These are phyloP conservation scores for Phylloscopus collybita DNA, from an alignment of 2,797 vertebrate genomes.

Conservation along the genomic window DNA sequence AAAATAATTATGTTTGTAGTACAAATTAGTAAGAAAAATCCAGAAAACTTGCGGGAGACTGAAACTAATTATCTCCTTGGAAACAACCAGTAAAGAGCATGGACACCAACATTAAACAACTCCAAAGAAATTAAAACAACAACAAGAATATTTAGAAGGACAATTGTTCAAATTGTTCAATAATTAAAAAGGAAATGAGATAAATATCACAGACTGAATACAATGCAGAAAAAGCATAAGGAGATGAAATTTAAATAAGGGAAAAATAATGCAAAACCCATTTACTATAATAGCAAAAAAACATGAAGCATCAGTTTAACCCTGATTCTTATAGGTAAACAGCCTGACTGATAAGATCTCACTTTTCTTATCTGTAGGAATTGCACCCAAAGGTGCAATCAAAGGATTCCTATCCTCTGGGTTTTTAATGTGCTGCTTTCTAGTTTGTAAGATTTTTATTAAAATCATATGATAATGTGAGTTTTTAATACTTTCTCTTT, in stretches of 20 bases:
- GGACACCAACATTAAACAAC: neutral
- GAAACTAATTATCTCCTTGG: slow-evolving; percentile 36
- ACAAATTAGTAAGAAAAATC: slow-evolving; percentile 7
- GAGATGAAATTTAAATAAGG: neutral
- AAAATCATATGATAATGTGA: neutral
- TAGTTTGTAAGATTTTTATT: neutral
- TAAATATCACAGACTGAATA: neutral
- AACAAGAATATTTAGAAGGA: neutral
- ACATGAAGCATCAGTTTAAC: neutral
- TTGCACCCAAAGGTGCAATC: neutral
- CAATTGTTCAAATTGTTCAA: neutral
- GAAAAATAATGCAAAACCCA: neutral
- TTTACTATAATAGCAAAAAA: neutral
- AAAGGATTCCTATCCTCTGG: neutral
- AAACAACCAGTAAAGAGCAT: slow-evolving; percentile 18
- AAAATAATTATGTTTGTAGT: slow-evolving; percentile 6
- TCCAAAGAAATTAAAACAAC: slow-evolving; percentile 19
- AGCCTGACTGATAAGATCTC: neutral
- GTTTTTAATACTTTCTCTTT: neutral
- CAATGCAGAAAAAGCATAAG: neutral
- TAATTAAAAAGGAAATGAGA: slow-evolving; percentile 10
- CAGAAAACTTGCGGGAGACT: neutral
- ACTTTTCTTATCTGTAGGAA: neutral
- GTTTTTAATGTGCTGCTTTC: neutral
- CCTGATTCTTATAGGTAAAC: neutral